These are phyloP conservation scores for Anarsia innoxiella DNA, from an alignment of 2,888 invertebrate genomes.

Conservation along the genomic window DNA sequence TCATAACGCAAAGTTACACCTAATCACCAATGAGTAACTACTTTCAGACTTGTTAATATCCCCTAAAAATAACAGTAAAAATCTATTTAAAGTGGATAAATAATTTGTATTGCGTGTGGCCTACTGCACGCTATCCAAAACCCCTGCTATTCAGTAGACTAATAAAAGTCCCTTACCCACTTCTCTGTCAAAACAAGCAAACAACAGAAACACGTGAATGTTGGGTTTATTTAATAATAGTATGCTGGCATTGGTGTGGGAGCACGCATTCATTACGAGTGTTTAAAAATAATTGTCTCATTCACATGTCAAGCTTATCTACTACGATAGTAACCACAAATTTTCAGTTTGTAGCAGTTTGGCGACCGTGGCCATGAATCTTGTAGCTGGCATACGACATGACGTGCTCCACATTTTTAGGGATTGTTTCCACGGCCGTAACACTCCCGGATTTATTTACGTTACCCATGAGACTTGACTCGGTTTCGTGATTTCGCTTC, in stretches of 20 bases:
- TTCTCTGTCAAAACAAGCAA: constrained; percentile 1
- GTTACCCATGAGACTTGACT: neutral
- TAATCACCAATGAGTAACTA: too few relatives aligned
- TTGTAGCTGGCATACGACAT: constrained; percentile 26
- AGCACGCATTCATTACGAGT: constrained; percentile 44
- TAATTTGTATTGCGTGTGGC: too few relatives aligned
- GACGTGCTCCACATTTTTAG: constrained; percentile 9
- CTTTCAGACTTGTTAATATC: too few relatives aligned
- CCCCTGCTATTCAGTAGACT: too few relatives aligned
- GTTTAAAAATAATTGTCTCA: constrained; percentile 70
- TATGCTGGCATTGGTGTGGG: constrained; percentile 47
- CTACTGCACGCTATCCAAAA: too few relatives aligned
- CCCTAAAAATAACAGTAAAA: too few relatives aligned
- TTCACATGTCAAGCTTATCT: constrained; percentile 49
- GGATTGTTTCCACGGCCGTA: constrained; percentile 4
- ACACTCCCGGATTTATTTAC: neutral
- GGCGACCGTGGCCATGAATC: constrained; percentile 54
- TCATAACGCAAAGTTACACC: too few relatives aligned
- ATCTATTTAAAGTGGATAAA: too few relatives aligned
- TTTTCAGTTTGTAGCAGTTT: constrained; percentile 62
- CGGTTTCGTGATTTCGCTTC: too few relatives aligned
- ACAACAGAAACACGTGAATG: constrained; percentile 22
- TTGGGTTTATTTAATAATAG: constrained; percentile 25
- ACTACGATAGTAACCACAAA: constrained; percentile 69
- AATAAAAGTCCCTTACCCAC: too few relatives aligned